Percentiles rank a stretch among this genome's conserved stretches.
phyloP scores from a whole-genome alignment of 2,113 vertebrate species.

The Ptilonorhynchus violaceus region DNA sequence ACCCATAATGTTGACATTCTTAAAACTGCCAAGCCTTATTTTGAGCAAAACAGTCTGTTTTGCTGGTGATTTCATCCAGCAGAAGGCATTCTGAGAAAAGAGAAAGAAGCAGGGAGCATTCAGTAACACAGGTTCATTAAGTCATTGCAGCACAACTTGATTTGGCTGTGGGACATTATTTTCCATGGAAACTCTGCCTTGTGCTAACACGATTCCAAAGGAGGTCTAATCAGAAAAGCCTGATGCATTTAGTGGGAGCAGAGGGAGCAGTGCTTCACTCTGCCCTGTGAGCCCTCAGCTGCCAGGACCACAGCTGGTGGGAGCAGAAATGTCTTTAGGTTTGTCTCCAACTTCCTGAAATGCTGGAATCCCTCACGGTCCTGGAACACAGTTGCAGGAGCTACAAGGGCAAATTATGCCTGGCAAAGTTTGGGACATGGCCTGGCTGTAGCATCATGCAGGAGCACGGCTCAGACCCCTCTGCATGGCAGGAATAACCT shows the following conservation, averaged over 20 bases:
- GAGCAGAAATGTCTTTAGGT: neutral
- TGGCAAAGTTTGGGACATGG: rapidly evolving
- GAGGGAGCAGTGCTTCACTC: neutral
- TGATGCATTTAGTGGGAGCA: neutral
- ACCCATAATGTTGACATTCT: neutral
- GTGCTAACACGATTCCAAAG: neutral
- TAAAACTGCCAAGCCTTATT: neutral
- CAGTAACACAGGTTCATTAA: neutral
- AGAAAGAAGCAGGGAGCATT: neutral
- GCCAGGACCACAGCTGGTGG: rapidly evolving
- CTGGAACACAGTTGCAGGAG: rapidly evolving
- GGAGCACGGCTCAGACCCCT: rapidly evolving
- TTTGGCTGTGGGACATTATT: neutral
- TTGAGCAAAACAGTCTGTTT: neutral
- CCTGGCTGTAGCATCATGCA: rapidly evolving
- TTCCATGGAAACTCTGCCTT: conserved; percentile 20
- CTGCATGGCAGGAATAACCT: neutral
- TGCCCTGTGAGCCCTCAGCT: rapidly evolving
- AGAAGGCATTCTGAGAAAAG: neutral
- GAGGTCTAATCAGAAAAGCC: neutral
- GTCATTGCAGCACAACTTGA: neutral
- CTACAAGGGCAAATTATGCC: neutral
- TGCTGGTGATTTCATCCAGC: neutral
- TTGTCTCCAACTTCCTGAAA: neutral
- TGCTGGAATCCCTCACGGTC: neutral